Evolutionary conservation across 2,888 invertebrate species (phyloP), one percentile per base, ranked within the genome.

Genomic region (Lampropteryx suffumata): DNA sequence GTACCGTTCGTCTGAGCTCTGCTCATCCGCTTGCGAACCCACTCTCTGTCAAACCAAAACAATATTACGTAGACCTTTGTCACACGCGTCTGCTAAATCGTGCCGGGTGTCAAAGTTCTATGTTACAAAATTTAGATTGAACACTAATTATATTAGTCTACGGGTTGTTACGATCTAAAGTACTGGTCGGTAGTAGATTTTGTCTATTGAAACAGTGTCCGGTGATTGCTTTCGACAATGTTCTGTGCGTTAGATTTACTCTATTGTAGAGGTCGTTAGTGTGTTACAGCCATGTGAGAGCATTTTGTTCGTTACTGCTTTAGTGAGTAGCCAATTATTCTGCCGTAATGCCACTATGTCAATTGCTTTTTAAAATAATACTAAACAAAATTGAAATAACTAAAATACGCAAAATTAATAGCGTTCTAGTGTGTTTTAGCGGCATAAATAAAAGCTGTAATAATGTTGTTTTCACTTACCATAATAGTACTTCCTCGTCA

Each of bases 271-370:
- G 35, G 39, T 44, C 42, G 35, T 60, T 49, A 62, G 73, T 76
- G 73, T 76, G 64, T 64, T 66, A 55, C 64, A 60, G 73, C 76
- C 67, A 65, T 71, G 79, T 77, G 78, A 68, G 68, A 70, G 69
- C 67, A 64, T 65, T 61, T 35, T 34, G 54, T 42, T 64, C 41
- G 61, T 67, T 68, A 66, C 64, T 62, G 49, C 43, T 39, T 61
- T 58, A n/a, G 74, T 78, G 77, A 63, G 68, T 69, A 76, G 71
- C 72, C 76, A 71, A 71, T 74, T 65, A 59, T 59, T 70, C 61
- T 76, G 75, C 75, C 76, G 69, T 77, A 81, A 87, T 88, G 87
- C 87, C 88, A 88, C 81, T 84, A 86, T 88, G 86, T 87, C 86
- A 82, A 68, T 62, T 50, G 7, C 48, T 28, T 29, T 37, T 45